Evolutionary conservation across 2,113 vertebrate species (phyloP).

Genomic region (Megalops atlanticus): DNA sequence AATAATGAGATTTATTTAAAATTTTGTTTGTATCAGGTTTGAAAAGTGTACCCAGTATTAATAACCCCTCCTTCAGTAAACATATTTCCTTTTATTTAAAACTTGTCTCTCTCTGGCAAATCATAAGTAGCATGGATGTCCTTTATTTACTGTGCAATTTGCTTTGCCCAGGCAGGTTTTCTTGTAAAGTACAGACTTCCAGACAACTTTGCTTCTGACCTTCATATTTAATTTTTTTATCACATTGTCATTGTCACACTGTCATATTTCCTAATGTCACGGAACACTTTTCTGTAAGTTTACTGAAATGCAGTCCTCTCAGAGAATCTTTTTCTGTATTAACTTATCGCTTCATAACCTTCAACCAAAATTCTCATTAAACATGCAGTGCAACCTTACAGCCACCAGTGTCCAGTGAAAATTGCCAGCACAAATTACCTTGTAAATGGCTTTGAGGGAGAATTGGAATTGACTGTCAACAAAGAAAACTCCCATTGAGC

Average conservation of each 20-base stretch:
- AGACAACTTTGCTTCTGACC: not conserved
- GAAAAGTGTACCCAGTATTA: too few species aligned
- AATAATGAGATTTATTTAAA: too few species aligned
- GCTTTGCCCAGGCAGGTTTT: too few species aligned
- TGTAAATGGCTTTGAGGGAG: conserved; percentile 14
- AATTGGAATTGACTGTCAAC: conserved; percentile 20
- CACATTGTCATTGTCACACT: not conserved
- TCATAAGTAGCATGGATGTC: too few species aligned
- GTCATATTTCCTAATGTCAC: too few species aligned
- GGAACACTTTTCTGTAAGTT: too few species aligned
- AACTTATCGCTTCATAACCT: not conserved
- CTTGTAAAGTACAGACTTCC: not conserved
- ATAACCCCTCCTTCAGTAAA: too few species aligned
- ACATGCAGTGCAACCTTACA: not conserved
- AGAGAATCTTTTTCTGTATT: not conserved
- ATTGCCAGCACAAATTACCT: not conserved
- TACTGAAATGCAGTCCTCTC: too few species aligned
- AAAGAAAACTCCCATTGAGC: not conserved
- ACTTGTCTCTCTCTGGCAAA: too few species aligned
- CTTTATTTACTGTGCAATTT: too few species aligned
- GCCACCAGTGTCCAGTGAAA: not conserved
- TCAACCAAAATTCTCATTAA: not conserved
- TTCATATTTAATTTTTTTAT: not conserved
- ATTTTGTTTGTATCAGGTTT: too few species aligned
- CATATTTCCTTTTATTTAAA: too few species aligned